Conservation (phyloP, 2,113 vertebrate genomes). For the Porphyrio hochstetteri region DNA sequence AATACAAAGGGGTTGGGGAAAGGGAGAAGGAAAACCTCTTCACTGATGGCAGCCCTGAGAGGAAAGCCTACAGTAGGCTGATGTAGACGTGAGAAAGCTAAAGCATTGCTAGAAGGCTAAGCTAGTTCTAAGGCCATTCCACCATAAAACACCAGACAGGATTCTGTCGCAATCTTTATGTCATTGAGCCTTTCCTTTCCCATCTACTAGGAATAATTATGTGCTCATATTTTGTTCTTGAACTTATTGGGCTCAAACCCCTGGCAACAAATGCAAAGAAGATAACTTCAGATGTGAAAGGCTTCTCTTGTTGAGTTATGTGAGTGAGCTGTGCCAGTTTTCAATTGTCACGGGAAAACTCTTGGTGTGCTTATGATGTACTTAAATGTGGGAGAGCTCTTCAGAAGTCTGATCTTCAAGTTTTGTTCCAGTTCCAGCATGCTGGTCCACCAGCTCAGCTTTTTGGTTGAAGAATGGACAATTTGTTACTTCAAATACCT, state of each 20-base stretch:
- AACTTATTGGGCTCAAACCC: not conserved
- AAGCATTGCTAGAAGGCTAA: not conserved
- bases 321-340: conserved; percentile 1
- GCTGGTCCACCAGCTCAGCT: not conserved
- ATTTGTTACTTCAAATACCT: conserved; percentile 59
- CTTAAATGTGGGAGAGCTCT: conserved; percentile 22
- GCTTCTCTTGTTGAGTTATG: not conserved
- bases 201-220: not conserved
- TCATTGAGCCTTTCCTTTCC: not conserved
- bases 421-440: conserved; percentile 34
- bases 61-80: not conserved
- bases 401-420: conserved; percentile 30
- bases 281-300: not conserved
- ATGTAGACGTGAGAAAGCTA: not conserved
- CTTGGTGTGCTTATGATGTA: not conserved
- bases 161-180: not conserved
- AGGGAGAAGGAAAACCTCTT: not conserved
- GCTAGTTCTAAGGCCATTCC: not conserved
- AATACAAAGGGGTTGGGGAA: not conserved
- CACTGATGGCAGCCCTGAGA: not conserved
- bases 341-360: conserved; percentile 25
- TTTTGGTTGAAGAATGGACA: conserved; percentile 57
- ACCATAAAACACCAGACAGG: not conserved
- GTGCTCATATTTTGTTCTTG: not conserved
- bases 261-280: not conserved